Percentiles rank a stretch among this genome's conserved stretches.
Conservation (phyloP, 2,888 invertebrate species). For the Proisotoma minuta region DNA sequence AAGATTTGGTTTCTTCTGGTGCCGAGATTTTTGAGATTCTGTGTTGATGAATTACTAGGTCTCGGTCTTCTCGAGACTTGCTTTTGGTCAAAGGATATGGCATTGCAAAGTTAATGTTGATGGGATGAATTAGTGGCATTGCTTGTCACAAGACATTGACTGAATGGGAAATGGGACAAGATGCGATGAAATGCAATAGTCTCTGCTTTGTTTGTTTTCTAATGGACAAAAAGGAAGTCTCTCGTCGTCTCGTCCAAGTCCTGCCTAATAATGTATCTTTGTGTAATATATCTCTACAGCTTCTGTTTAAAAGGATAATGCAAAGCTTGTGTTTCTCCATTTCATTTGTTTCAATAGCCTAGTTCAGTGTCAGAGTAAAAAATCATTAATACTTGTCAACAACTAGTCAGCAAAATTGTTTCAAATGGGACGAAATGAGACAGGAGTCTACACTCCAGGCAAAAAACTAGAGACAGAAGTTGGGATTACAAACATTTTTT, state of each 20-base stretch:
- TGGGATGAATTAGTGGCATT: background rate
- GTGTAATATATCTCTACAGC: background rate
- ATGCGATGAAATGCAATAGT: background rate
- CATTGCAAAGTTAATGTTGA: background rate
- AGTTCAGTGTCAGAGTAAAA: constrained; percentile 1
- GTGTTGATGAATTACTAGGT: too few species aligned
- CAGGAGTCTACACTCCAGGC: too few species aligned
- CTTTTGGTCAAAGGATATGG: too few species aligned
- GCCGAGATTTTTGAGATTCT: too few species aligned
- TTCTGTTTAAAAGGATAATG: background rate
- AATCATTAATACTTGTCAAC: constrained; percentile 11
- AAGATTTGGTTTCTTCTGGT: too few species aligned
- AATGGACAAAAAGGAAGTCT: background rate
- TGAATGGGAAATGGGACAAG: too few species aligned
- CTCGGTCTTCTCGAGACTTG: too few species aligned
- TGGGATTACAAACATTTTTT: too few species aligned
- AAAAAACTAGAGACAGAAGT: too few species aligned
- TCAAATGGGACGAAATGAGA: background rate
- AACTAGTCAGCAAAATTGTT: background rate
- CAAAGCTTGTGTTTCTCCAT: background rate
- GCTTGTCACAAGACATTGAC: background rate
- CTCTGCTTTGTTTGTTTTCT: background rate
- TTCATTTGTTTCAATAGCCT: background rate
- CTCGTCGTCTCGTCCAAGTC: background rate
- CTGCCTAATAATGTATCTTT: background rate